Evolutionary conservation across 1,140 invertebrate genomes (phyloP), one percentile per base, ranked within the genome.

Genomic region (Gryon sp.): DNA sequence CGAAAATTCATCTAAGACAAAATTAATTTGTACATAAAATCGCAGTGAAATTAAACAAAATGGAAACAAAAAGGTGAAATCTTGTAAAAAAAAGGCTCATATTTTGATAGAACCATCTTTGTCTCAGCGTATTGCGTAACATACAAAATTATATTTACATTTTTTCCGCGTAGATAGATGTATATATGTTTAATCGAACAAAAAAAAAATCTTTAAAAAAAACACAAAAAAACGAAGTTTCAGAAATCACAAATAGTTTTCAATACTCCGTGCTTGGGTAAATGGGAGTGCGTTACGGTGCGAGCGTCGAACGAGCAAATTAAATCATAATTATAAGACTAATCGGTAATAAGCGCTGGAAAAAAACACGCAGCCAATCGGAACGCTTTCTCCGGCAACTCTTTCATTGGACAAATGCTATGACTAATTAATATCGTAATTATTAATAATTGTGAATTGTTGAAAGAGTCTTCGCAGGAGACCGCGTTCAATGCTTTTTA

Each of bases 231-330:
- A n/a, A 62, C 66, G 38, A 78, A 72, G 28, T 76, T 75, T 62
- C 57, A 68, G 36, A 76, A 70, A 43, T 76, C 78, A 76, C 57
- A 75, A 75, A 79, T 76, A 76, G 74, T 81, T 83, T 82, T 80
- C 79, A 79, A 78, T 75, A 80, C 75, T 79, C 79, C 60, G 66
- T 79, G 80, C 79, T 84, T 84, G 75, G 34, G 53, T 80, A 79
- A 53, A 74, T 80, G 63, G 0, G 20, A 38, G 14, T 43, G 53
- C 66, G 28, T 52, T 63, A 36, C 40, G 41, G 34, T 63, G 65
- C 28, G 48, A 73, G 46, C 38, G 52, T 65, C 30, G 66, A 63
- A 53, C 62, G 77, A 72, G 57, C 66, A 68, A 76, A 63, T 57
- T 68, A 69, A 78, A 69, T 69, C 50, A 48, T 65, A 74, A 74